Conservation (phyloP, 2,888 invertebrate genomes). For the Spilosoma lubricipeda region DNA sequence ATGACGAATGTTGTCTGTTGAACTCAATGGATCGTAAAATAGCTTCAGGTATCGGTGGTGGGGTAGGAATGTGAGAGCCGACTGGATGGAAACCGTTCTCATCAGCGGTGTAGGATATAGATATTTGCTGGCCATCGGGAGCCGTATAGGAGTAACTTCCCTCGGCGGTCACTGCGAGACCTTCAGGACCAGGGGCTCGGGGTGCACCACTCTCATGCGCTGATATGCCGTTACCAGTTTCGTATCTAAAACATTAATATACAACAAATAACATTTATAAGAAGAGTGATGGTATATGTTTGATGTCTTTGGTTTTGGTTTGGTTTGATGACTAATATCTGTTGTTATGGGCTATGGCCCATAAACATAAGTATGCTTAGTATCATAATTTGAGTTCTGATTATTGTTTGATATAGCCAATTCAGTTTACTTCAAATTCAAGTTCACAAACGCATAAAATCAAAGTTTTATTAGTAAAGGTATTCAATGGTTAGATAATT, state of each 20-base stretch:
- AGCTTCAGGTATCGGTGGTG: slow-evolving; percentile 86
- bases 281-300: too few relatives aligned
- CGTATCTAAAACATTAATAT: slow-evolving; percentile 69
- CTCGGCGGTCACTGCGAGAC: slow-evolving; percentile 83
- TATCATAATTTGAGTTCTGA: neutral
- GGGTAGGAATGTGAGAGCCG: slow-evolving; percentile 86
- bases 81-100: slow-evolving; percentile 89
- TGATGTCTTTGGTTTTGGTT: too few relatives aligned
- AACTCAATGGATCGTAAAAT: slow-evolving; percentile 80
- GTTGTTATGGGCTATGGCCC: too few relatives aligned
- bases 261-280: too few relatives aligned
- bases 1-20: slow-evolving; percentile 71
- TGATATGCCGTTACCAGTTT: slow-evolving; percentile 88
- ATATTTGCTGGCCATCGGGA: slow-evolving; percentile 87
- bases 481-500: neutral
- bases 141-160: slow-evolving; percentile 88
- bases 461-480: neutral
- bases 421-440: neutral
- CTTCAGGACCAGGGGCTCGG: slow-evolving; percentile 81
- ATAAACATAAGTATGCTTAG: neutral
- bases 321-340: too few relatives aligned
- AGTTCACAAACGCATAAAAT: neutral
- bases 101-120: slow-evolving; percentile 88
- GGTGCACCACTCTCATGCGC: slow-evolving; percentile 85
- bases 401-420: neutral